Evolutionary conservation across 1,140 invertebrate species (phyloP).

Genomic region (Drosophila obscura): DNA sequence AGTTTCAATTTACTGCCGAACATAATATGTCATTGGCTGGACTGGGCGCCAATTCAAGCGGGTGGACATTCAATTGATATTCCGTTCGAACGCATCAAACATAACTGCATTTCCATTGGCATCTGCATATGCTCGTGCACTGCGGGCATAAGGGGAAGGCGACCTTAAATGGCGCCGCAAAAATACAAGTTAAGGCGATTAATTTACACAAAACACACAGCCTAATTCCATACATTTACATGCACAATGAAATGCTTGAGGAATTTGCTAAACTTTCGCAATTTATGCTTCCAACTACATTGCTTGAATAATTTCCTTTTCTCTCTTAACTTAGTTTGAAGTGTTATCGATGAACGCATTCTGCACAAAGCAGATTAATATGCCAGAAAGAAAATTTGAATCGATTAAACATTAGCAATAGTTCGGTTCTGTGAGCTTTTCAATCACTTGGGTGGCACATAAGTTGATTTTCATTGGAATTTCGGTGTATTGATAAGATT

Average conservation of each 20-base stretch:
- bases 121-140: too few relatives aligned
- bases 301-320: too few relatives aligned
- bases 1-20: conserved; percentile 40
- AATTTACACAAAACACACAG: conserved; percentile 30
- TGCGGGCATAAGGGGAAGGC: not conserved
- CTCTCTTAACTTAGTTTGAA: too few relatives aligned
- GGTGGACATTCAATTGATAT: not conserved
- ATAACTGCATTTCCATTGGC: conserved; percentile 9
- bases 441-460: too few relatives aligned
- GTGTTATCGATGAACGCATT: too few relatives aligned
- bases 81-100: conserved; percentile 17
- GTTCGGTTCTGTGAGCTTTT: too few relatives aligned
- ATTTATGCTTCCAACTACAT: too few relatives aligned
- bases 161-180: not conserved
- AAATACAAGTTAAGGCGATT: conserved; percentile 36
- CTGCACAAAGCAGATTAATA: too few relatives aligned
- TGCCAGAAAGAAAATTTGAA: too few relatives aligned
- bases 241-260: not conserved
- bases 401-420: too few relatives aligned
- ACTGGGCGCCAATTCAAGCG: not conserved
- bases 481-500: too few relatives aligned
- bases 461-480: too few relatives aligned
- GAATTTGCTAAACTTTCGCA: not conserved
- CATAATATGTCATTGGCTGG: conserved; percentile 36
- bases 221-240: not conserved